A percentile compares a stretch with the other conserved stretches of the same genome.
These are phyloP conservation scores for Xenopus petersii DNA, from an alignment of 2,797 vertebrate species.

Conservation along the genomic window DNA sequence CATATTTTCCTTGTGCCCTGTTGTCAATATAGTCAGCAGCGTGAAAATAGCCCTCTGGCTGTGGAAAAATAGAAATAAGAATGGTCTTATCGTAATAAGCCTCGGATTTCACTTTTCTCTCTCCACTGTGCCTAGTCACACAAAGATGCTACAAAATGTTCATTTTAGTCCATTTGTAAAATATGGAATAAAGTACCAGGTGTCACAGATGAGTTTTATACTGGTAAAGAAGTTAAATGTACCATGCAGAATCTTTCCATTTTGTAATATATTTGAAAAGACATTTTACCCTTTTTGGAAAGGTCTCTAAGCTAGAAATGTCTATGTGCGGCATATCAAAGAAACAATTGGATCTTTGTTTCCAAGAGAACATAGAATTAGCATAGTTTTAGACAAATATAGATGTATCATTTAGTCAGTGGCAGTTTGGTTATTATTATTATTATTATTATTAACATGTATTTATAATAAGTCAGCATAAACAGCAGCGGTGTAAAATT, in stretches of 20 bases:
- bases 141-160: constrained; percentile 27
- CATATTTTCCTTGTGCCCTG: constrained; percentile 48
- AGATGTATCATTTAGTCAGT: too few species aligned
- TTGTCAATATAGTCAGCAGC: constrained; percentile 47
- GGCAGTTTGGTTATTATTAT: too few species aligned
- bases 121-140: constrained; percentile 28
- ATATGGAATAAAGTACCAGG: constrained; percentile 31
- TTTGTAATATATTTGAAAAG: neutral
- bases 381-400: too few species aligned
- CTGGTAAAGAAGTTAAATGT: constrained; percentile 22
- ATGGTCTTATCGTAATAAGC: constrained; percentile 37
- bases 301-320: too few species aligned
- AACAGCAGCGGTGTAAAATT: too few species aligned
- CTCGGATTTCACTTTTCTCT: constrained; percentile 40
- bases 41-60: constrained; percentile 47
- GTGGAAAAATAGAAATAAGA: constrained; percentile 41
- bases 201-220: constrained; percentile 23
- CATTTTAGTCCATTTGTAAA: constrained; percentile 36
- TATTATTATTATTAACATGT: too few species aligned
- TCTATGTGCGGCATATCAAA: too few species aligned
- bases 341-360: too few species aligned
- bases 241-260: constrained; percentile 11
- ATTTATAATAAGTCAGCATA: too few species aligned
- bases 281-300: neutral
- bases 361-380: too few species aligned